Evolutionary conservation across 2,113 vertebrate genomes (phyloP).

Genomic region (Nycticebus coucang): DNA sequence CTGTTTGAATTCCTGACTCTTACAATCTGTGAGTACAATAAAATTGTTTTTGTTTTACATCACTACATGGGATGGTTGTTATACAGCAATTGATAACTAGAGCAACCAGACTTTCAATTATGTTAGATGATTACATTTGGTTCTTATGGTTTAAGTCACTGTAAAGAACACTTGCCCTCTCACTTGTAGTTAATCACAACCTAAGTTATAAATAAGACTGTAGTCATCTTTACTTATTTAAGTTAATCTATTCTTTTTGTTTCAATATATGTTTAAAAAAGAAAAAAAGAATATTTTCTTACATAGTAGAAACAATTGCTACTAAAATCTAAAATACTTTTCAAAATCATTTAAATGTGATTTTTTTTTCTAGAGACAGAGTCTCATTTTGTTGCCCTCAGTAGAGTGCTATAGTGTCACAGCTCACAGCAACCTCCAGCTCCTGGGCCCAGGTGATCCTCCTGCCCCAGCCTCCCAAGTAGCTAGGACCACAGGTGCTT

Average conservation of each 20-base stretch:
- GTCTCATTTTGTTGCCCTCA: no score
- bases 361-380: no score
- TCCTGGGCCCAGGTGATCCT: no score
- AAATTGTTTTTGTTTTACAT: not conserved
- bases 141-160: not conserved
- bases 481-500: no score
- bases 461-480: no score
- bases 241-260: slow-evolving; percentile 3
- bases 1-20: not conserved
- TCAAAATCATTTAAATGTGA: not conserved
- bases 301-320: not conserved
- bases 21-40: not conserved
- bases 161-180: not conserved
- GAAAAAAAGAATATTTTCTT: not conserved
- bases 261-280: slow-evolving; percentile 21
- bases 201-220: not conserved
- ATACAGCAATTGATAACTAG: not conserved
- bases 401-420: no score
- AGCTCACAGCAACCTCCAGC: no score
- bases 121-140: not conserved
- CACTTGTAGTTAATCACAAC: not conserved
- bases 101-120: not conserved
- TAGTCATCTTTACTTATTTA: not conserved
- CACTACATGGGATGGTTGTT: not conserved
- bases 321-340: slow-evolving; percentile 12